A percentile compares a stretch with the other conserved stretches of the same genome.
These are phyloP conservation scores for Galaxea fascicularis DNA, from an alignment of 92 coral and sea anemone species.

Conservation along the genomic window DNA sequence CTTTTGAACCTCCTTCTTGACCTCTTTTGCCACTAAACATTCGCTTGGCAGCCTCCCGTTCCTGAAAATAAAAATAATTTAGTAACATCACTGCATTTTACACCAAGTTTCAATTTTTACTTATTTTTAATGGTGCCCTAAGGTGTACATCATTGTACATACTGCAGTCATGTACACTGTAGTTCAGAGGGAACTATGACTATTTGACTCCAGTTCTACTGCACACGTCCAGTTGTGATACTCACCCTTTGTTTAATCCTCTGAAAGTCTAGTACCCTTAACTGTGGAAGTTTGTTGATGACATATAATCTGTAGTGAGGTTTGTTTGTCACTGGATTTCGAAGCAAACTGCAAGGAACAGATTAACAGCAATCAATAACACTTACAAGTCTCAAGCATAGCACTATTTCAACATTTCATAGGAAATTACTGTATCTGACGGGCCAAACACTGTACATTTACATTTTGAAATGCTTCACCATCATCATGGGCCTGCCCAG, in stretches of 20 bases:
- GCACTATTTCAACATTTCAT: not conserved
- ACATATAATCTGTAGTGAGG: slow-evolving; percentile 93
- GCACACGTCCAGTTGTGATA: too few relatives aligned
- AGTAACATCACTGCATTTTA: too few relatives aligned
- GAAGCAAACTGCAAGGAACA: slow-evolving; percentile 76
- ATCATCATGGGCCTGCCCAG: too few relatives aligned
- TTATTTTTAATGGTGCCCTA: too few relatives aligned
- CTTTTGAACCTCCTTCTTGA: slow-evolving; percentile 61
- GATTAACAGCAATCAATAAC: not conserved
- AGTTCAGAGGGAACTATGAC: too few relatives aligned
- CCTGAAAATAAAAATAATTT: slow-evolving; percentile 46
- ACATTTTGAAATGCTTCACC: too few relatives aligned
- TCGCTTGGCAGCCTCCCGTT: slow-evolving; percentile 96
- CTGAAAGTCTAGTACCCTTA: slow-evolving; percentile 95
- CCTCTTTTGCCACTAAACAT: slow-evolving; percentile 91
- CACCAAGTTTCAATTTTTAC: not conserved
- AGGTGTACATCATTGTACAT: too few relatives aligned
- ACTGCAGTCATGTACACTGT: too few relatives aligned
- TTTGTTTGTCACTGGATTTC: slow-evolving; percentile 96
- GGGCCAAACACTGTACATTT: too few relatives aligned
- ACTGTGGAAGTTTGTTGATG: slow-evolving; percentile 91
- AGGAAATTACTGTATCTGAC: too few relatives aligned
- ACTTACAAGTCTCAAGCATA: too few relatives aligned
- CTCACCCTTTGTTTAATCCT: slow-evolving; percentile 94
- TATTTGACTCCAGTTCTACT: too few relatives aligned